Conservation (phyloP, 1,140 invertebrate genomes). For the Spodoptera litura region DNA sequence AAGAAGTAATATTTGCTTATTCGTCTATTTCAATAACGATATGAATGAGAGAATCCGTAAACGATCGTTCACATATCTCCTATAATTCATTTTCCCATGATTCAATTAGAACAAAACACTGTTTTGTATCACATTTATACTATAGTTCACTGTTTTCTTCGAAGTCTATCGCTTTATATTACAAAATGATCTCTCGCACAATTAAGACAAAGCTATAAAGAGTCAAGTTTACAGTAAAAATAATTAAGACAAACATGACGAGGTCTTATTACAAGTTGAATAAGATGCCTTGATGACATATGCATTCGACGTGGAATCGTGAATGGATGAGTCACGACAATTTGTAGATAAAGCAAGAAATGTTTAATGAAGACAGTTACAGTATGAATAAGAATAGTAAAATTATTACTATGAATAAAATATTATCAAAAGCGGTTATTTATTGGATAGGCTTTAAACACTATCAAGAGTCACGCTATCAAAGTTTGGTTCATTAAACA, state of each 20-base stretch:
- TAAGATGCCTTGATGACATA: conserved; percentile 38
- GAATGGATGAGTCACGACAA: conserved; percentile 38
- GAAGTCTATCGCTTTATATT: conserved; percentile 42
- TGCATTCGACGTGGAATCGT: conserved; percentile 13
- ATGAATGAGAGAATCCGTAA: conserved; percentile 11
- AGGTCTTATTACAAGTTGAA: conserved; percentile 38
- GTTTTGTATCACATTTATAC: conserved; percentile 33
- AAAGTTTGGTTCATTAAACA: too few species aligned
- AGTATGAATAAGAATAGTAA: too few species aligned
- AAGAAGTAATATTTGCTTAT: too few species aligned
- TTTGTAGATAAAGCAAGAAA: conserved; percentile 33
- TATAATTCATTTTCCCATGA: background rate
- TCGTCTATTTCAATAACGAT: too few species aligned
- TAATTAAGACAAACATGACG: conserved; percentile 40
- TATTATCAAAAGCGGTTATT: too few species aligned
- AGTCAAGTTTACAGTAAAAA: conserved; percentile 39
- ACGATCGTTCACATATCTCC: background rate
- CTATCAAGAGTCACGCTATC: too few species aligned
- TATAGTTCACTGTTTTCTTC: conserved; percentile 32
- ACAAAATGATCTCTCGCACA: conserved; percentile 26
- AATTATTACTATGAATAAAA: too few species aligned
- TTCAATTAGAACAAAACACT: background rate
- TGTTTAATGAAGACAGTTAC: conserved; percentile 29
- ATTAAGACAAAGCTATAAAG: conserved; percentile 39
- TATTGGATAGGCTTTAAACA: too few species aligned